Conservation (phyloP, 2,113 vertebrate species). For the Phyllopteryx taeniolatus region DNA sequence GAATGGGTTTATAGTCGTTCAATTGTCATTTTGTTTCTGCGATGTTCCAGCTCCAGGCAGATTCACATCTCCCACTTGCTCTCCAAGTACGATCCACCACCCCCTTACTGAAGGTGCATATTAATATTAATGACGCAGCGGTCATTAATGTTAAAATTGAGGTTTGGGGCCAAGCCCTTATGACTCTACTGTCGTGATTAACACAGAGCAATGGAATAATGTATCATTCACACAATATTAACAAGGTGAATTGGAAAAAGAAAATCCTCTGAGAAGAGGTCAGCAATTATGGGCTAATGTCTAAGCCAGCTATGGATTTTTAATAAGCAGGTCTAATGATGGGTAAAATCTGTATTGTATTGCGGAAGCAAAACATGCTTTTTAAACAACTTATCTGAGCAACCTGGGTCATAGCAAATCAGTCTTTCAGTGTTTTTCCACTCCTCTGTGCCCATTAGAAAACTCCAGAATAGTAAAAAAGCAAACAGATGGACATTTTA, state of each 20-base stretch:
- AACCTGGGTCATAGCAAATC: conserved; percentile 59
- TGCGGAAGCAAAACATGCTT: conserved; percentile 61
- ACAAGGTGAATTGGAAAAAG: conserved; percentile 56
- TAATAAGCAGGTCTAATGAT: conserved; percentile 62
- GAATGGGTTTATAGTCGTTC: not conserved
- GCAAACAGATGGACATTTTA: conserved; percentile 10
- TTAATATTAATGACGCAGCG: conserved; percentile 77
- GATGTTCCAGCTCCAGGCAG: not conserved
- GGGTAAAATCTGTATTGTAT: conserved; percentile 68
- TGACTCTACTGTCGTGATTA: conserved; percentile 74
- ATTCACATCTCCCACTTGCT: conserved; percentile 16
- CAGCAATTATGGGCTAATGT: conserved; percentile 71
- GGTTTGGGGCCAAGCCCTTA: conserved; percentile 70
- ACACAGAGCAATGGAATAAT: conserved; percentile 76
- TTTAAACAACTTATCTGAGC: conserved; percentile 68
- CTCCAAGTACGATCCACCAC: conserved; percentile 7
- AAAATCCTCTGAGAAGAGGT: conserved; percentile 62
- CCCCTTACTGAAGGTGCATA: conserved; percentile 63
- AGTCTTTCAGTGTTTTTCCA: conserved; percentile 42
- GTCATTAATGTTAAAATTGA: conserved; percentile 75
- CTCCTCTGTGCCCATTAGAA: conserved; percentile 23
- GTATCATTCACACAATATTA: conserved; percentile 67
- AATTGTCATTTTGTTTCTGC: conserved; percentile 9
- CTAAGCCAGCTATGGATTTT: conserved; percentile 69
- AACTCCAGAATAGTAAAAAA: conserved; percentile 19